Evolutionary conservation across 2,113 vertebrate species (phyloP), one percentile per base, ranked within the genome.

Genomic region (Sisor rabdophorus): DNA sequence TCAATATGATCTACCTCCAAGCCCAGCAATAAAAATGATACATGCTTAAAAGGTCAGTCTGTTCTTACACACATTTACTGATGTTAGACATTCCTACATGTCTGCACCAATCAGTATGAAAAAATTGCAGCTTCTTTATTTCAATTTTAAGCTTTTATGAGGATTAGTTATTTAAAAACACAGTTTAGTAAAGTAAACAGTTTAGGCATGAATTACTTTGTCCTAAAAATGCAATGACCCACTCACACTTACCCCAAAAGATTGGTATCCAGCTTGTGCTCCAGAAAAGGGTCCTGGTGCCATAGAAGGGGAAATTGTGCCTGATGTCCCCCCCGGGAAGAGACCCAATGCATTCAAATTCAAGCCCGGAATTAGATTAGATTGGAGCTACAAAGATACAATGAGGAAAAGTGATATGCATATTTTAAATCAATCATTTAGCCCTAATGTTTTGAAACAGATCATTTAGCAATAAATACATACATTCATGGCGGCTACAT

Each of bases 401-500:
- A 50, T 68, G 2, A 20, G 22, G 3, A 26, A 48, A 48, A 48
- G 77, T 75, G 0, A 1, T 26, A 3, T 60, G 71, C 1, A 53
- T 40, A 10, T 56, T 68, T 73, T n/a, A n/a, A n/a, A n/a, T n/a
- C 13, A 1, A 26, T 80, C 10, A 89, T 30, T 52, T n/a, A 22
- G 9, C 9, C 1, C n/a, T 6, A 44, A 40, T n/a, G 20, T 2
- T 28, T 36, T 9, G 10, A 44, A 7, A 44, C 4, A 36, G 6
- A 36, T 6, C 6, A 36, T 44, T 44, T 44, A 7, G 8, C 22
- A 32, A n/a, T 36, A 36, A 36, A 36, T 36, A 93, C 96, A 93
- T 88, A 99, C 97, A 61, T 98, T 97, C 97, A 99, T 98, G 89
- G 97, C 96, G 86, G 95, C 94, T 87, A 98, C 93, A 78, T 98